These are phyloP conservation scores for Tautogolabrus adspersus DNA, from an alignment of 2,113 vertebrate species.

Conservation along the genomic window DNA sequence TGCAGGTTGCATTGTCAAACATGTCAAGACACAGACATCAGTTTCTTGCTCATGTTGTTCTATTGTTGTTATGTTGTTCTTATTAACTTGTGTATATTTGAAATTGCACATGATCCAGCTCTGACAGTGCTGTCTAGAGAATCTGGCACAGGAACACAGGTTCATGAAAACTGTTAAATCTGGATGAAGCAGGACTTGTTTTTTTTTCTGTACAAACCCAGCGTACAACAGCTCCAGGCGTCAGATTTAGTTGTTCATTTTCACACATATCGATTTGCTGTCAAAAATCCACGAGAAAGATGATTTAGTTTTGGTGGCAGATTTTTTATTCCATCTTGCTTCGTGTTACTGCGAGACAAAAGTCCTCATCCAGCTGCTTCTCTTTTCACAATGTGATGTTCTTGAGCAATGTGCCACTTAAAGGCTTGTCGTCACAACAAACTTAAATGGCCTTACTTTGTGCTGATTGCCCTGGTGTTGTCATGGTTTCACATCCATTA, in stretches of 20 bases:
- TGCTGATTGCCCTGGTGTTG: constrained; percentile 69
- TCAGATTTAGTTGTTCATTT: constrained; percentile 13
- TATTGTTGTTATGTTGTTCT: background rate
- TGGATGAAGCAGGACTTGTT: background rate
- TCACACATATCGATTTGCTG: constrained; percentile 33
- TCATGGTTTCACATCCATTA: constrained; percentile 82
- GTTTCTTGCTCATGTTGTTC: background rate
- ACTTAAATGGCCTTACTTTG: constrained; percentile 75
- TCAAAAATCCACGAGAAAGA: constrained; percentile 20
- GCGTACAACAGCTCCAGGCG: constrained; percentile 11
- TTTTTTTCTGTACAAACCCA: background rate
- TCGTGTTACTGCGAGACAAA: constrained; percentile 26
- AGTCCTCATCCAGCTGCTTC: constrained; percentile 24
- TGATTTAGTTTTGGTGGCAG: constrained; percentile 3
- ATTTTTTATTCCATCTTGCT: constrained; percentile 14
- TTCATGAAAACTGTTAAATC: background rate
- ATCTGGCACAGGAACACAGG: background rate
- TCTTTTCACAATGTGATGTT: constrained; percentile 32
- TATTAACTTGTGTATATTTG: constrained; percentile 10
- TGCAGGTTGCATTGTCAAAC: background rate
- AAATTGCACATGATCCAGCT: constrained; percentile 1
- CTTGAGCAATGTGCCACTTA: constrained; percentile 57
- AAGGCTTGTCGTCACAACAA: constrained; percentile 58
- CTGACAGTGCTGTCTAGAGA: background rate
- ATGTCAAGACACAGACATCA: background rate